phyloP scores from a whole-genome alignment of 2,888 invertebrate species.

The Cryptocephalus moraei region DNA sequence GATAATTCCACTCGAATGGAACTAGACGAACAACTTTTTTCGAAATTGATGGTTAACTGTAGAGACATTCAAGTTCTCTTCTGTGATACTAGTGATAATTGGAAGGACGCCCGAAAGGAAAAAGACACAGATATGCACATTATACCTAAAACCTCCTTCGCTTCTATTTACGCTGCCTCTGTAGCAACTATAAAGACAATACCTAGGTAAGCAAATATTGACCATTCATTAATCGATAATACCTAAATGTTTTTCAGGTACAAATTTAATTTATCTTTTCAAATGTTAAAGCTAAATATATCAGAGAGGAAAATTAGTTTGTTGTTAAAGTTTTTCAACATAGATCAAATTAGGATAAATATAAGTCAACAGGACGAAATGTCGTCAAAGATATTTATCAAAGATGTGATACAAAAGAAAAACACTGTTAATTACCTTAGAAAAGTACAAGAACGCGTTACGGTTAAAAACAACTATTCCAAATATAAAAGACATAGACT shows the following conservation, averaged over 20 bases:
- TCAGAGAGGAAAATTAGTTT: constrained; percentile 61
- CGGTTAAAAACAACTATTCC: constrained; percentile 10
- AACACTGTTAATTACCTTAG: constrained; percentile 13
- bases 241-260: constrained; percentile 42
- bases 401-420: constrained; percentile 17
- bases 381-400: constrained; percentile 15
- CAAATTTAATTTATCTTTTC: constrained; percentile 63
- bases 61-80: constrained; percentile 55
- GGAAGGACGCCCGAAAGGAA: constrained; percentile 60
- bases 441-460: constrained; percentile 13
- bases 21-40: constrained; percentile 69
- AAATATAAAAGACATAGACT: constrained; percentile 19
- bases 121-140: constrained; percentile 67
- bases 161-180: constrained; percentile 30
- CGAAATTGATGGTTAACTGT: constrained; percentile 60
- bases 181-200: constrained; percentile 28
- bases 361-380: constrained; percentile 12
- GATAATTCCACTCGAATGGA: constrained; percentile 77
- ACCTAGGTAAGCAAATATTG: constrained; percentile 26
- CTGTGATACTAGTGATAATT: constrained; percentile 55
- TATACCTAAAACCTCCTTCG: constrained; percentile 49
- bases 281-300: constrained; percentile 62
- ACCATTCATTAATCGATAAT: not conserved
- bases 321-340: constrained; percentile 50
- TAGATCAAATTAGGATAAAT: constrained; percentile 21